Base-by-base conservation (phyloP, 2,797 vertebrate species). In the Lutjanus argentimaculatus region DNA sequence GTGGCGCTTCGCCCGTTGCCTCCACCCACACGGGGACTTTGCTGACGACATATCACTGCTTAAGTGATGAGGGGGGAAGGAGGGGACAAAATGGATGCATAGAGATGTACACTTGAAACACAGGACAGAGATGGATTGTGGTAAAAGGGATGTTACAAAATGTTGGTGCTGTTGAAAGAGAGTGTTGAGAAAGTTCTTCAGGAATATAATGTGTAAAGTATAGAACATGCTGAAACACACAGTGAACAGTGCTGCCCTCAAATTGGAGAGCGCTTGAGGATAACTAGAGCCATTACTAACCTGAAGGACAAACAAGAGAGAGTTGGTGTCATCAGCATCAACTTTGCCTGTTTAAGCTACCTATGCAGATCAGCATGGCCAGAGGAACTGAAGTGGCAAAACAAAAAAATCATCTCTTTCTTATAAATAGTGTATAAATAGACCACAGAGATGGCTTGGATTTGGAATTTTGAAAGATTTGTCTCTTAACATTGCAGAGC, bases 11-110 rank as follows among this genome's bases (percentile, higher is more conserved):
- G 95, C 97, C 65, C 97, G 95, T 90, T 99, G 98, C 92, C 93
- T 99, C 89, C 97, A 96, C 79, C 97, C 96, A 0, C 95, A 97
- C 17, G 96, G 97, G 2, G 98, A 99, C 95, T 98, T 99, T 1
- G 97, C 97, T 0, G 99, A 99, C 0, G 97, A 99, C 95, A 98
- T 99, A 85, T 99, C 98, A n/a, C 94, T 99, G 88, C 96, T 99
- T 10, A 99, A 99, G 91, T 99, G 95, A 99, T 59, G 7, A 3
- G 11, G 11, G 17, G 30, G 48, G 78, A 42, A 14, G 36, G 48
- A 30, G 43, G 7, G 21, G 30, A 25, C 13, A 12, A 40, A 46
- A 45, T n/a, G 5, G 11, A 64, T 62, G 36, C 14, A 1, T 15
- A 7, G 64, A 84, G 62, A 77, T 67, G 58, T 42, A 43, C 51